Evolutionary conservation across 2,888 invertebrate species (phyloP), one percentile per base, ranked within the genome.

Genomic region (Aphodius sticticus): DNA sequence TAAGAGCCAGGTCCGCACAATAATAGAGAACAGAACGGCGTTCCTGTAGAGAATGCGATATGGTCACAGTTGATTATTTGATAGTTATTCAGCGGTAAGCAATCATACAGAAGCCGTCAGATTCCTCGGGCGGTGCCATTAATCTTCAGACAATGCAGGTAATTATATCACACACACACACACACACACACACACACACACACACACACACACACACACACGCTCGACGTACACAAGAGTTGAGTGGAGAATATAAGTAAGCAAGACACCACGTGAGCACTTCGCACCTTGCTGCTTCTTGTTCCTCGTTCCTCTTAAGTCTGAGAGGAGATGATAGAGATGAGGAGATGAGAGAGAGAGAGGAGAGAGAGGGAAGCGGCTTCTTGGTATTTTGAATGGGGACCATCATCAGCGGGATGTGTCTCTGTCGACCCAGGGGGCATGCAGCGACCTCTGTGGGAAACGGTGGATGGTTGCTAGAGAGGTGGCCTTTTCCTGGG

Each of bases 91-190:
- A 84, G 82, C 84, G 83, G 37, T 85, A 84, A 84, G 88, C 86
- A 88, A 87, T 88, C 88, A 88, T 87, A 88, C 88, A 85, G 88
- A 87, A 88, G 88, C 88, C 88, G 88, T 86, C 86, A 85, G 86
- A 85, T 86, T 87, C 87, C 85, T 84, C 85, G 83, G 86, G 87
- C 86, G 86, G 84, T 84, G 85, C 86, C 88, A 88, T 88, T 87
- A 88, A 88, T 88, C 88, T 87, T 87, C 87, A 86, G 86, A 88
- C 88, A 88, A 88, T 88, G 86, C 87, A 86, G 85, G 86, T 88
- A 88, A 88, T 88, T 88, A 88, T 87, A 87, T 87, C 86, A 86
- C 86, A 88, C 86, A 77, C 80, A 77, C 80, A 80, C 74, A 37
- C 14, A 35, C 74, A 35, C 35, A 74, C 74, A 26, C 3, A 26